Evolutionary conservation across 37 sponge, comb jelly and placozoan genomes (phyloP).

Genomic region (Beroe forskalii): DNA sequence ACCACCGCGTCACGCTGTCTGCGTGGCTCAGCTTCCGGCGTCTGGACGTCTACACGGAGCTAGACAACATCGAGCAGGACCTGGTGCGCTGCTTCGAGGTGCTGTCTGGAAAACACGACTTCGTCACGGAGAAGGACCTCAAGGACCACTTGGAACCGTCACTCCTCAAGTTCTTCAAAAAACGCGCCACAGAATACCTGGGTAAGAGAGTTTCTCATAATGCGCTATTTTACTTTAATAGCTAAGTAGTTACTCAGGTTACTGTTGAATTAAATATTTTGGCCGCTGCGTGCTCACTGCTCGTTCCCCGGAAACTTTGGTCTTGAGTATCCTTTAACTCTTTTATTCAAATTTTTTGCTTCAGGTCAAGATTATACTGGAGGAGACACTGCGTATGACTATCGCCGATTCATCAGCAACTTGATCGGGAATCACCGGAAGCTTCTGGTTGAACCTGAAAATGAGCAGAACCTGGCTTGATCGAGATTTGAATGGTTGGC

Average conservation of each 20-base stretch:
- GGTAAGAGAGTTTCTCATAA: neutral
- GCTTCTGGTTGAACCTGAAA: neutral
- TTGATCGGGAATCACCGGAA: neutral
- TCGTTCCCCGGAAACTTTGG: too few relatives aligned
- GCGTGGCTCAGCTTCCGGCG: conserved; percentile 1
- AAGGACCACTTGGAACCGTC: neutral
- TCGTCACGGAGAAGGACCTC: neutral
- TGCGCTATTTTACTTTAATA: too few relatives aligned
- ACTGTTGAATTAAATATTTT: too few relatives aligned
- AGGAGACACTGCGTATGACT: neutral
- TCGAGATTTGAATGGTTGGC: too few relatives aligned
- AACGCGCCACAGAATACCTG: neutral
- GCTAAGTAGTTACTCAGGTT: too few relatives aligned
- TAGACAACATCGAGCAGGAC: neutral
- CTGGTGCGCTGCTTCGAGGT: neutral
- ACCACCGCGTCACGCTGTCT: conserved; percentile 10
- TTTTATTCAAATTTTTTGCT: too few relatives aligned
- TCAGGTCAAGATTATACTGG: neutral
- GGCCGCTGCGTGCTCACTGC: too few relatives aligned
- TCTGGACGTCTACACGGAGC: neutral
- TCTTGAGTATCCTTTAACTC: too few relatives aligned
- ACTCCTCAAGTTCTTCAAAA: neutral
- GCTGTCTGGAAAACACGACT: neutral
- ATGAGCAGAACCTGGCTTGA: too few relatives aligned
- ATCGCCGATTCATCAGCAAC: neutral